Evolutionary conservation across 2,888 invertebrate genomes (phyloP).

Genomic region (Latheticus oryzae): DNA sequence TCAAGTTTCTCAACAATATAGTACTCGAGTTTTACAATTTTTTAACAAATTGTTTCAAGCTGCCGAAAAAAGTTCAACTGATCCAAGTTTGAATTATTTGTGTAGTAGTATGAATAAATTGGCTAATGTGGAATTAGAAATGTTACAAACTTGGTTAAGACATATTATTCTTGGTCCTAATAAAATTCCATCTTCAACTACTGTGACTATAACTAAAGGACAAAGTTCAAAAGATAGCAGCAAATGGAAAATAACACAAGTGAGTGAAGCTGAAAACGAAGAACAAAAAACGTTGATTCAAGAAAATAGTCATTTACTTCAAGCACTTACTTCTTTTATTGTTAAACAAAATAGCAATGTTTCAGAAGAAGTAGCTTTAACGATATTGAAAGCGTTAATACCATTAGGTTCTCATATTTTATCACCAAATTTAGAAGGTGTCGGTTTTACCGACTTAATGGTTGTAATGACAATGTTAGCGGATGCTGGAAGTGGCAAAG

Average conservation of each 20-base stretch:
- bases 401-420: constrained; percentile 78
- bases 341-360: constrained; percentile 76
- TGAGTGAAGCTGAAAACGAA: constrained; percentile 40
- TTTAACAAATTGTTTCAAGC: constrained; percentile 79
- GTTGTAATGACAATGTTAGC: constrained; percentile 85
- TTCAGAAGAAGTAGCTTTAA: constrained; percentile 72
- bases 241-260: constrained; percentile 51
- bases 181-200: constrained; percentile 64
- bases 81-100: constrained; percentile 73
- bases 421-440: constrained; percentile 73
- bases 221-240: constrained; percentile 55
- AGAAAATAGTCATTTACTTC: constrained; percentile 78
- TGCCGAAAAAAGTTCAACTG: constrained; percentile 73
- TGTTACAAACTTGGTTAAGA: constrained; percentile 74
- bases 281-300: constrained; percentile 68
- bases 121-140: constrained; percentile 72
- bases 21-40: constrained; percentile 82
- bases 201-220: constrained; percentile 64
- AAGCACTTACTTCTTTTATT: constrained; percentile 78
- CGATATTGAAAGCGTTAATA: constrained; percentile 78
- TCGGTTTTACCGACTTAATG: constrained; percentile 84
- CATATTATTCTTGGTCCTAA: constrained; percentile 74
- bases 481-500: constrained; percentile 83
- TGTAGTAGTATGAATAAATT: constrained; percentile 76
- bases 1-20: constrained; percentile 76